phyloP scores from a whole-genome alignment of 2,113 vertebrate species.

The Melozone crissalis region DNA sequence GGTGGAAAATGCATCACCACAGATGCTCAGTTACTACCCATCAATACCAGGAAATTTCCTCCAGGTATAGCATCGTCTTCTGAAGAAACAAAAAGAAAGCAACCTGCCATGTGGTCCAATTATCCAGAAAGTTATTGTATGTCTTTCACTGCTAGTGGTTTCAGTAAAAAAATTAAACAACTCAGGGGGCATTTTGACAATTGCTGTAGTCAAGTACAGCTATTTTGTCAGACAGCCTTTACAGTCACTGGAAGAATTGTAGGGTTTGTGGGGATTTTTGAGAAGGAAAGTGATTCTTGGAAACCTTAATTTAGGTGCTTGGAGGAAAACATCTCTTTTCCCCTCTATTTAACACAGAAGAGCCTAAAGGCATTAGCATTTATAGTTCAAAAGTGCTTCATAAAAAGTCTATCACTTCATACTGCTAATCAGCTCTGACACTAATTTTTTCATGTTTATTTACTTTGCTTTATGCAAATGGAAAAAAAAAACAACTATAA shows the following conservation, averaged over 20 bases:
- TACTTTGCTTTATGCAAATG: background rate
- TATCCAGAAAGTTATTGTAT: background rate
- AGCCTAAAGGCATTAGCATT: background rate
- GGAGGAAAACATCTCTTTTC: background rate
- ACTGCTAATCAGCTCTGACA: background rate
- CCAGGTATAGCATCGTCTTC: background rate
- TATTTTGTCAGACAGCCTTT: background rate
- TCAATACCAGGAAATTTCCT: background rate
- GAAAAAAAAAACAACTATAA: background rate
- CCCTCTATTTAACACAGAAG: background rate
- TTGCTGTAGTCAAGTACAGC: background rate
- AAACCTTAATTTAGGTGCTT: background rate
- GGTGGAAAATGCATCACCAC: background rate
- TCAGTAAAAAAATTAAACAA: background rate
- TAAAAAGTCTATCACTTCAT: background rate
- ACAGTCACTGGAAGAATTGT: background rate
- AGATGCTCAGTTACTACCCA: background rate
- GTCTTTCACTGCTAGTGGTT: background rate
- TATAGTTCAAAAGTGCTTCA: background rate
- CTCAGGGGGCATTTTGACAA: background rate
- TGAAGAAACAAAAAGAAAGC: background rate
- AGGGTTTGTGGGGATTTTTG: background rate
- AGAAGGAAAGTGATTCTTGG: background rate
- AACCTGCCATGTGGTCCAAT: fast-evolving
- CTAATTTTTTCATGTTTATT: background rate